phyloP scores from a whole-genome alignment of 2,113 vertebrate genomes.

The Anhinga anhinga region DNA sequence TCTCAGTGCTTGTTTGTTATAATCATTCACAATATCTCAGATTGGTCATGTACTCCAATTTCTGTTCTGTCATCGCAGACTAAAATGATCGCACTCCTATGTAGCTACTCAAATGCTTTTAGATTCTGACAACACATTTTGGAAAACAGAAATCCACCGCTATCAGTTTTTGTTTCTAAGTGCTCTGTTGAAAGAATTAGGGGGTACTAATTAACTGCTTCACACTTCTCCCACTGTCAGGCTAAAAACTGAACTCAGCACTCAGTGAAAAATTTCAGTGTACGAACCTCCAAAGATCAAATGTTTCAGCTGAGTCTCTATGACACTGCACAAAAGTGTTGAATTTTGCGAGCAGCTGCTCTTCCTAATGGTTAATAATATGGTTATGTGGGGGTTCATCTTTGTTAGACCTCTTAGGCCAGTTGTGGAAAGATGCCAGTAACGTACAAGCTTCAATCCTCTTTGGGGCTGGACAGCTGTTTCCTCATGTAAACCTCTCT shows the following conservation, averaged over 20 bases:
- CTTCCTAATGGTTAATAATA: not conserved
- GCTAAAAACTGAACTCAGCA: not conserved
- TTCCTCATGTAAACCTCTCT: not conserved
- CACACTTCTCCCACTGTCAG: not conserved
- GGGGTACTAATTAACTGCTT: not conserved
- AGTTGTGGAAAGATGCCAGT: not conserved
- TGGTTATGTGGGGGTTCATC: not conserved
- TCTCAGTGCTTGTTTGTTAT: not conserved
- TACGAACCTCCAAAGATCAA: not conserved
- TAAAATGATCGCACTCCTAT: not conserved
- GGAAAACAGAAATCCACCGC: not conserved
- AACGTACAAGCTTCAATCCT: not conserved
- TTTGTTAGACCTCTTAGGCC: not conserved
- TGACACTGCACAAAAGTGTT: not conserved
- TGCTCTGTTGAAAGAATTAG: not conserved
- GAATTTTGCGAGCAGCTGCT: not conserved
- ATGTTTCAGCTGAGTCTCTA: not conserved
- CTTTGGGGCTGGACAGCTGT: not conserved
- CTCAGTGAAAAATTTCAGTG: not conserved
- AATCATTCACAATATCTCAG: not conserved
- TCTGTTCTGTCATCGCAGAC: not conserved
- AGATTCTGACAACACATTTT: not conserved
- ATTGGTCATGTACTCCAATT: not conserved
- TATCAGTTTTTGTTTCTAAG: not conserved
- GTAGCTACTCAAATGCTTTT: not conserved